phyloP scores from a whole-genome alignment of 2,888 invertebrate genomes.

The Isoperla grammatica region DNA sequence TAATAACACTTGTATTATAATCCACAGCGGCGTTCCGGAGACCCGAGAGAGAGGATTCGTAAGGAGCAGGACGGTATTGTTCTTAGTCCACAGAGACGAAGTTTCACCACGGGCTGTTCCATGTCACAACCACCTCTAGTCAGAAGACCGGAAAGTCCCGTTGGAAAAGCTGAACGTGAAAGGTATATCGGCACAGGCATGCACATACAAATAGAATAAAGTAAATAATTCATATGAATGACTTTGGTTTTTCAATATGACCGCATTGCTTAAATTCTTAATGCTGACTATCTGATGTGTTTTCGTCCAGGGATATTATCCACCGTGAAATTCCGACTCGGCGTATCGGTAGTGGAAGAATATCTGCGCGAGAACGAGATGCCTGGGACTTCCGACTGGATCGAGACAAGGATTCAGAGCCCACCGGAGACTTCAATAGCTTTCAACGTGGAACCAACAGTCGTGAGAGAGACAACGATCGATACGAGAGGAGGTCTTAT shows the following conservation, averaged over 20 bases:
- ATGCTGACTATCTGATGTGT: too few species aligned
- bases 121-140: constrained; percentile 49
- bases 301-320: constrained; percentile 34
- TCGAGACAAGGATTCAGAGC: constrained; percentile 7
- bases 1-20: too few species aligned
- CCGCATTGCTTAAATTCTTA: too few species aligned
- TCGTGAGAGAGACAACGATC: constrained; percentile 35
- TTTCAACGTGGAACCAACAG: constrained; percentile 32
- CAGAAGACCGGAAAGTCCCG: constrained; percentile 43
- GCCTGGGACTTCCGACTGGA: constrained; percentile 49
- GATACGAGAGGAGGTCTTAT: constrained; percentile 41
- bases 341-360: constrained; percentile 82
- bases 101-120: constrained; percentile 83
- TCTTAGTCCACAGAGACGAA: constrained; percentile 77
- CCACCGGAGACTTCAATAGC: constrained; percentile 11
- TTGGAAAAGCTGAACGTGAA: constrained; percentile 42
- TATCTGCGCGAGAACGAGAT: constrained; percentile 56
- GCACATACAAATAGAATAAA: neutral
- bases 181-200: constrained; percentile 10
- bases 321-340: constrained; percentile 45
- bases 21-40: constrained; percentile 51
- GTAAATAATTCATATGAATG: neutral
- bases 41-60: constrained; percentile 69
- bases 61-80: constrained; percentile 81
- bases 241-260: constrained; percentile 5